Evolutionary conservation across 2,888 invertebrate species (phyloP), one percentile per base, ranked within the genome.

Genomic region (Tipula lateralis): DNA sequence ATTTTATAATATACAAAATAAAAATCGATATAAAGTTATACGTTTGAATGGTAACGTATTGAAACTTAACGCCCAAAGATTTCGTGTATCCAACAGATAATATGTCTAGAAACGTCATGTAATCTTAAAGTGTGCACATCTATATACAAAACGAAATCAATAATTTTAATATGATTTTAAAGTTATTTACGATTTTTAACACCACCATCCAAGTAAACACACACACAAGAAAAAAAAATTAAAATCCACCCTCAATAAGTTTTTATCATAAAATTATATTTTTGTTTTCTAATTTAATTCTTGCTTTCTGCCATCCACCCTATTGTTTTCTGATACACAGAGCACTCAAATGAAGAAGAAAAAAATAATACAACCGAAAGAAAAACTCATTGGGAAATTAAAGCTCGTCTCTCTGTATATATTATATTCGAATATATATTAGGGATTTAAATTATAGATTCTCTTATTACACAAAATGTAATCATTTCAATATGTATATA

Each of bases 121-220:
- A 66, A 66, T 66, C 66, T 66, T 66, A 66, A 66, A 66, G 66
- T 9, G 66, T 24, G 24, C 66, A 24, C 9, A 50, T 19, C 6
- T 50, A 50, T 50, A 19, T 66, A 66, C 66, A 24, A 66, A 36
- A 2, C 5, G 24, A 66, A 66, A 66, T 66, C 66, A 66, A 66
- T 66, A 66, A 66, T 66, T 66, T 66, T 66, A n/a, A n/a, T 66
- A 66, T 66, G 66, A 66, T 66, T 66, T 66, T 66, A 66, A 66
- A 66, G 24, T 66, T 66, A 66, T 66, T 66, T 66, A 24, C 66
- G 24, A 66, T 66, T 66, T 66, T 66, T 66, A 66, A 24, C 66
- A 66, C 66, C 66, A 66, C 66, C 66, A 66, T 24, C 66, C 66
- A 66, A 66, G 66, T 66, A 24, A 66, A 66, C n/a, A n/a, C n/a